Evolutionary conservation across 2,888 invertebrate species (phyloP).

Genomic region (Aleiodes alternator): DNA sequence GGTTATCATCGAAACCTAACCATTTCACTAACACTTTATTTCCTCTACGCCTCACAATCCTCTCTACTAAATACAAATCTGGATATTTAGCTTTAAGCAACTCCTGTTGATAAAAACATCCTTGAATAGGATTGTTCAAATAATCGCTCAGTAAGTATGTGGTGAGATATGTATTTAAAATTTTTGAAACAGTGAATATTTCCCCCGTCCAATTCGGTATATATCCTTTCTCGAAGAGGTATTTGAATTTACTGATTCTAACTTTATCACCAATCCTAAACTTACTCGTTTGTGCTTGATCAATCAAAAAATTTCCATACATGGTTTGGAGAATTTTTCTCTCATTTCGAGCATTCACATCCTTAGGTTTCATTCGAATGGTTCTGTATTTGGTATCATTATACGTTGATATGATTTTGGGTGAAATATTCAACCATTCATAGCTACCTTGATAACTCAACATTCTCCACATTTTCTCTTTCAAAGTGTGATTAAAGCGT

Average conservation of each 20-base stretch:
- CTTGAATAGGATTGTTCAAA: slow-evolving; percentile 52
- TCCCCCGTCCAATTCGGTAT: too few species aligned
- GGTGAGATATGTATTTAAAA: slow-evolving; percentile 45
- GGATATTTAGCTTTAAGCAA: slow-evolving; percentile 42
- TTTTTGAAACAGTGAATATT: too few species aligned
- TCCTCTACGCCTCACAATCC: slow-evolving; percentile 40
- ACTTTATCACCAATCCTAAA: slow-evolving; percentile 64
- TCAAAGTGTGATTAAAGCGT: too few species aligned
- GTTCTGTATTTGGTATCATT: slow-evolving; percentile 67
- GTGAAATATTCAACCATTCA: slow-evolving; percentile 50
- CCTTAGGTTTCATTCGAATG: slow-evolving; percentile 64
- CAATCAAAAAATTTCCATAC: too few species aligned
- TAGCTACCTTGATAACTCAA: neutral
- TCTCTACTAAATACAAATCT: slow-evolving; percentile 42
- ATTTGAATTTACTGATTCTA: slow-evolving; percentile 51
- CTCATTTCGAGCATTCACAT: too few species aligned
- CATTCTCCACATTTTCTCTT: slow-evolving; percentile 45
- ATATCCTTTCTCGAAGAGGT: slow-evolving; percentile 35
- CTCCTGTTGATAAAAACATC: slow-evolving; percentile 63
- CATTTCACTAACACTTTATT: slow-evolving; percentile 40
- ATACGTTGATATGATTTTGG: slow-evolving; percentile 53
- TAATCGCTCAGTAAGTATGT: slow-evolving; percentile 61
- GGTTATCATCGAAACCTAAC: slow-evolving; percentile 29
- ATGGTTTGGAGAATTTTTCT: slow-evolving; percentile 40
- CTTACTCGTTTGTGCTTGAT: slow-evolving; percentile 19